Evolutionary conservation across 2,888 invertebrate species (phyloP).

Genomic region (Tetragnatha montana): DNA sequence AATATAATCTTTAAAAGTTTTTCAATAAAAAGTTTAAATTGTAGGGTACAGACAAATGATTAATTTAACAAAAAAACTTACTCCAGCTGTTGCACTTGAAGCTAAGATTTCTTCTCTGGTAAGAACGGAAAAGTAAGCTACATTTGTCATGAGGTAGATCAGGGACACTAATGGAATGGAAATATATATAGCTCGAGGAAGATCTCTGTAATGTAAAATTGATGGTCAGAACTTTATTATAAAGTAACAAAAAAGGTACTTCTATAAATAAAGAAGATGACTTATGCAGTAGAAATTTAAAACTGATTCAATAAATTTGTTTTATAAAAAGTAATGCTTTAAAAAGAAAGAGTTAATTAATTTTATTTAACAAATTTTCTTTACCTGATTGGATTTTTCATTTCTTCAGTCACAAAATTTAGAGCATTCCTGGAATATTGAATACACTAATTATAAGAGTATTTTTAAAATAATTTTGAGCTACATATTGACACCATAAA

Average conservation of each 20-base stretch:
- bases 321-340: not conserved
- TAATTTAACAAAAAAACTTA: constrained; percentile 78
- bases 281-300: not conserved
- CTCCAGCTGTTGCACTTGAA: constrained; percentile 94
- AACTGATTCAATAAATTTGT: not conserved
- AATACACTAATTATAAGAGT: too few species aligned
- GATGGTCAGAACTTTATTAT: not conserved
- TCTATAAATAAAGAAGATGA: too few species aligned
- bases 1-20: too few species aligned
- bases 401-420: constrained; percentile 95
- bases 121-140: constrained; percentile 92
- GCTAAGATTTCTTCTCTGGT: constrained; percentile 86
- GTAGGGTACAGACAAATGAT: not conserved
- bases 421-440: constrained; percentile 85
- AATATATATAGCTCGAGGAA: constrained; percentile 92
- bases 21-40: not conserved
- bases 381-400: constrained; percentile 92
- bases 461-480: too few species aligned
- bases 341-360: too few species aligned
- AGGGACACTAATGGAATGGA: constrained; percentile 92
- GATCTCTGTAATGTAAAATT: constrained; percentile 81
- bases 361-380: not conserved
- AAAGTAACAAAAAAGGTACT: not conserved
- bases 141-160: constrained; percentile 90
- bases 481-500: too few species aligned